Evolutionary conservation across 2,888 invertebrate species (phyloP), one percentile per base, ranked within the genome.

Genomic region (Poecilobothrus nobilitatus): DNA sequence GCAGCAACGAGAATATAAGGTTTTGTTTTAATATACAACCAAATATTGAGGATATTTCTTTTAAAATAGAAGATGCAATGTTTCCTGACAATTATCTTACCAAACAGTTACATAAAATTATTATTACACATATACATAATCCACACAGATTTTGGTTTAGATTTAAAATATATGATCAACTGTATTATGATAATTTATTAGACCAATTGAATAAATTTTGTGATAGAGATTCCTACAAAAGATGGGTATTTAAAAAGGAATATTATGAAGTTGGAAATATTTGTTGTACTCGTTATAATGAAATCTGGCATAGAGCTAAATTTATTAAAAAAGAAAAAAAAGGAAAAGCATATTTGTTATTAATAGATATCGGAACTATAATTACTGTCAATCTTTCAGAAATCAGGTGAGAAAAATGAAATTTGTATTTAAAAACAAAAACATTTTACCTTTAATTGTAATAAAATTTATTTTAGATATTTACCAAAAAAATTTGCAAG

Each of bases 111-210:
- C 53, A 53, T n/a, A n/a, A 53, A 53, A 53, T 53, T 12, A 53
- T 18, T 53, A n/a, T 53, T 53, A 53, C 53, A 12, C n/a, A 53
- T 53, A 53, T 53, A 12, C 53, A 53, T 53, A 53, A 53, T 18
- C 53, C 53, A n/a, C 53, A 53, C 18, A 53, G 53, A 53, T 18
- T 53, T 53, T 53, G 53, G 53, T 53, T 53, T 53, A 53, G 53
- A 53, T 53, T 53, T 53, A 53, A 53, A 53, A 12, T 18, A 18
- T 18, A 53, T 18, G 53, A 53, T 53, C 2, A 9, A 2, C 3
- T 53, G 18, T 18, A 18, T 18, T 53, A 53, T 53, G n/a, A 53
- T 53, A 53, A 12, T 53, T 53, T 53, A 12, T 2, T 18, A 6
- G 15, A 6, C 7, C 15, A 53, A 18, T 18, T 53, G 15, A 53